Conservation (phyloP, 2,113 vertebrate species). For the Tachycineta bicolor region DNA sequence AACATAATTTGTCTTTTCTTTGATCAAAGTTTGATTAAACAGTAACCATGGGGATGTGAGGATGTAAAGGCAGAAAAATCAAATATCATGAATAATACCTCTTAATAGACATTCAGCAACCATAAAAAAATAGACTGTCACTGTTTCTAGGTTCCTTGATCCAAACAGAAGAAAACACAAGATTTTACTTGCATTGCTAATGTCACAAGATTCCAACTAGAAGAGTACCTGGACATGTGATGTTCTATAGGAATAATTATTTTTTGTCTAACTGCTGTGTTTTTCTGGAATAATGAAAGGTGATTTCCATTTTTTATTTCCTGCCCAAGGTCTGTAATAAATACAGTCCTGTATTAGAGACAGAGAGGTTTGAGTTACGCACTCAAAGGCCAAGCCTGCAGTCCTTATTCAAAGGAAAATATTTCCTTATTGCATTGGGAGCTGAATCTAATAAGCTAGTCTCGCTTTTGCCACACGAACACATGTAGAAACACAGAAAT, state of each 20-base stretch:
- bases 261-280: background rate
- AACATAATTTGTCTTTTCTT: constrained; percentile 15
- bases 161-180: background rate
- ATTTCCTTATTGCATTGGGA: background rate
- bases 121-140: constrained; percentile 1
- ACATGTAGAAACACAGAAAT: background rate
- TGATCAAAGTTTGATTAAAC: constrained; percentile 57
- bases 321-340: background rate
- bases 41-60: constrained; percentile 49
- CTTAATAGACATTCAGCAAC: constrained; percentile 13
- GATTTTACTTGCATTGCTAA: background rate
- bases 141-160: constrained; percentile 2
- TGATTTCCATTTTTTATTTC: background rate
- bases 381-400: background rate
- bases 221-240: background rate
- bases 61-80: constrained; percentile 50
- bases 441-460: background rate
- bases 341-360: background rate
- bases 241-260: background rate
- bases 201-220: background rate
- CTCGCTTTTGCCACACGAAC: background rate
- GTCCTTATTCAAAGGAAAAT: background rate
- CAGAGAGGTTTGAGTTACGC: background rate
- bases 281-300: background rate
- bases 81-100: constrained; percentile 31